phyloP scores from a whole-genome alignment of 2,797 vertebrate species.

The Manis javanica region DNA sequence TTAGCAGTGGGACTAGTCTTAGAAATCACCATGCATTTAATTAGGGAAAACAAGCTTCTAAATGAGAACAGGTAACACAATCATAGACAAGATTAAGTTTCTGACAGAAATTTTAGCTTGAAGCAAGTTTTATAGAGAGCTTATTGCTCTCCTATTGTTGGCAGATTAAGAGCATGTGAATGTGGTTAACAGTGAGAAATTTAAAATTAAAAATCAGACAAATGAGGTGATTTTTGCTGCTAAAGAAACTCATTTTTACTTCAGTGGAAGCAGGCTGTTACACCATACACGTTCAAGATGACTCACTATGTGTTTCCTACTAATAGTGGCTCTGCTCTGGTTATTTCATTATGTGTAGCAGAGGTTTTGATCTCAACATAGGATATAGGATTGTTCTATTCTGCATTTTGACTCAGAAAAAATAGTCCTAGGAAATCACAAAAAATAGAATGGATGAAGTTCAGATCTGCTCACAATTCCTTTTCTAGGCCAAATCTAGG shows the following conservation, averaged over 20 bases:
- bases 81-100: not conserved
- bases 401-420: not conserved
- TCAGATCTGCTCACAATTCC: not conserved
- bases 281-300: not conserved
- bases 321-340: not conserved
- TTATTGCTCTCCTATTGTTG: not conserved
- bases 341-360: not conserved
- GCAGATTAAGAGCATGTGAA: not conserved
- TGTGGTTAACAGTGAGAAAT: not conserved
- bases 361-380: not conserved
- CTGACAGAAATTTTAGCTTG: not conserved
- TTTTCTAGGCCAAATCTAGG: slow-evolving; percentile 14
- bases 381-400: not conserved
- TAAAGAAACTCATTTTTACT: not conserved
- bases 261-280: not conserved
- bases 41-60: slow-evolving; percentile 17
- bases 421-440: not conserved
- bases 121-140: not conserved
- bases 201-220: slow-evolving; percentile 30
- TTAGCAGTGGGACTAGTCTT: not conserved
- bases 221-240: not conserved
- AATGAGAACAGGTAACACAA: not conserved
- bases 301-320: not conserved
- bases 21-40: not conserved
- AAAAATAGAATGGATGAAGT: not conserved